Base-by-base conservation (phyloP, 2,888 invertebrate genomes). In the Erebia palarica region DNA sequence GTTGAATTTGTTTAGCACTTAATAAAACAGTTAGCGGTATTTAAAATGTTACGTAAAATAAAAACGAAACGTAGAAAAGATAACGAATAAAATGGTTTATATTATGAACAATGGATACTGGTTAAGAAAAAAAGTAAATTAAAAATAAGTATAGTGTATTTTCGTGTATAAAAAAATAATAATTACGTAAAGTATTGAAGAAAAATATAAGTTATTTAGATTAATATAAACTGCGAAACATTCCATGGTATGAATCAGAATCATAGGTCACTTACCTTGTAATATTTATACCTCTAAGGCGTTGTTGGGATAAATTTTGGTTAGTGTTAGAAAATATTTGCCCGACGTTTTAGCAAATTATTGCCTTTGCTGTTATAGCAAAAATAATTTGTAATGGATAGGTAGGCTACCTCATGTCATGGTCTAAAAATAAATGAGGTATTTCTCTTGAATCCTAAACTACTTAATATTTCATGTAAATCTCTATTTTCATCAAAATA, bases 221-320 rank as follows among this genome's bases (percentile, higher is more conserved):
- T 47, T 27, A 47, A 11, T 51, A n/a, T n/a, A 51, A n/a, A n/a
- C 8, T n/a, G n/a, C n/a, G n/a, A 51, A 14, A 51, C 7, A n/a
- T n/a, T 18, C 10, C 4, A 55, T 18, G 16, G 1, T 16, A 18
- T 27, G 27, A 27, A 27, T 16, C 18, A 18, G 16, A 14, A 10
- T 47, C 10, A 11, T 18, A 58, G 9, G 11, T 42, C 42, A 4
- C 57, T 66, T 66, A 66, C 65, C 57, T 57, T 66, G 21, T 9
- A 65, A 57, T 10, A 57, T 7, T 36, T 42, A 66, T 21, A 66
- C 11, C 55, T 65, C 44, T 57, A 57, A 47, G 18, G 21, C 21
- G 55, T 66, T 18, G 57, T 47, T 66, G 57, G 57, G 42, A 66
- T 66, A 47, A 66, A 66, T 66, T 27, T 53, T 61, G 10, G 44